These are phyloP conservation scores for Kryptolebias ocellatus DNA, from an alignment of 2,797 vertebrate species.

Conservation along the genomic window DNA sequence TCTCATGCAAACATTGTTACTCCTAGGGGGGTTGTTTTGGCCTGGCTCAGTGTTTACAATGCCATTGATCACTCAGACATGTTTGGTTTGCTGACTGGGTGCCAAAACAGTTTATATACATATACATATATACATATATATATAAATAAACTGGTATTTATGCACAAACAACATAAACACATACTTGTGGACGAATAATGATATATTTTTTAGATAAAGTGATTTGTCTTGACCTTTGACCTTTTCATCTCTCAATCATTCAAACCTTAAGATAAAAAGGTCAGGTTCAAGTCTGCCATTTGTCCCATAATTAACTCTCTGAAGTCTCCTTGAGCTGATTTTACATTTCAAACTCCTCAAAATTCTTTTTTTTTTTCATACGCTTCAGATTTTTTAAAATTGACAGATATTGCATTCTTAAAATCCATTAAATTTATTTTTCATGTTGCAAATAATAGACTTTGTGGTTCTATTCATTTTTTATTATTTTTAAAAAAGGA, in stretches of 20 bases:
- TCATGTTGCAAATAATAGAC: too few relatives aligned
- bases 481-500: too few relatives aligned
- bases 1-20: constrained; percentile 67
- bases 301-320: constrained; percentile 61
- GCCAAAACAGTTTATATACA: constrained; percentile 10
- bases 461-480: too few relatives aligned
- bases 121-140: not conserved
- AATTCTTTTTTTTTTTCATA: not conserved
- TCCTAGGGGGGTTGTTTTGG: constrained; percentile 64
- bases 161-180: constrained; percentile 1
- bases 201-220: constrained; percentile 10
- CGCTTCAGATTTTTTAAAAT: not conserved
- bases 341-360: constrained; percentile 45
- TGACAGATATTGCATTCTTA: not conserved
- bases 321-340: constrained; percentile 50
- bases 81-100: constrained; percentile 53
- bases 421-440: too few relatives aligned
- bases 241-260: constrained; percentile 21
- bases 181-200: not conserved
- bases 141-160: constrained; percentile 13
- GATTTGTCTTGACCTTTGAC: constrained; percentile 47
- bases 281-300: constrained; percentile 52
- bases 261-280: constrained; percentile 45
- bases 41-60: constrained; percentile 63
- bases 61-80: constrained; percentile 68